These are phyloP conservation scores for Hydrocynus forskahlii DNA, from an alignment of 2,797 vertebrate genomes.

Conservation along the genomic window DNA sequence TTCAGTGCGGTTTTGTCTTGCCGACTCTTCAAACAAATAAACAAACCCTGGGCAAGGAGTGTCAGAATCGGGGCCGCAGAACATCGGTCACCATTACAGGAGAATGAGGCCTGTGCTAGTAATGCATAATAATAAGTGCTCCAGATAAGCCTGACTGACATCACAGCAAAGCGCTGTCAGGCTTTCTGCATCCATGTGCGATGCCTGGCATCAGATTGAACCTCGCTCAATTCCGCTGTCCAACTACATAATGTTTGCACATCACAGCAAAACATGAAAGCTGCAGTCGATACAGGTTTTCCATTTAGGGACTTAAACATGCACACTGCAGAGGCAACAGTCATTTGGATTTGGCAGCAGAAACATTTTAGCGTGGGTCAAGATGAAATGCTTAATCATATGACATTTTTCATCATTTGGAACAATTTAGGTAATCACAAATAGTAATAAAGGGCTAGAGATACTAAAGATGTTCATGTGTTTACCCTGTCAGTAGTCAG, in stretches of 20 bases:
- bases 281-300: background rate
- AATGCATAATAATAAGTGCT: background rate
- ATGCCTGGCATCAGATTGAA: background rate
- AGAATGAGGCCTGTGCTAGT: background rate
- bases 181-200: background rate
- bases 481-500: too few relatives aligned
- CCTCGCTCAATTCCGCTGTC: background rate
- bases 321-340: background rate
- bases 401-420: background rate
- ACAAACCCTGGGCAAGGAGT: background rate
- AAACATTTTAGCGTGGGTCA: background rate
- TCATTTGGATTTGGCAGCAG: background rate
- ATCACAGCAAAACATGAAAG: background rate
- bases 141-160: background rate
- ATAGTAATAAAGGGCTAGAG: too few relatives aligned
- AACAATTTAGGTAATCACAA: too few relatives aligned
- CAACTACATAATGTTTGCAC: background rate
- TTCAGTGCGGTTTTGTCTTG: too few relatives aligned
- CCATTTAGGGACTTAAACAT: background rate
- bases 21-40: too few relatives aligned
- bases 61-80: background rate
- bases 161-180: conserved; percentile 5
- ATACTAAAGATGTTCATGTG: too few relatives aligned
- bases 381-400: background rate
- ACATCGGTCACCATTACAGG: background rate